Base-by-base conservation (phyloP, 2,113 vertebrate genomes). In the Paradoxurus hermaphroditus region DNA sequence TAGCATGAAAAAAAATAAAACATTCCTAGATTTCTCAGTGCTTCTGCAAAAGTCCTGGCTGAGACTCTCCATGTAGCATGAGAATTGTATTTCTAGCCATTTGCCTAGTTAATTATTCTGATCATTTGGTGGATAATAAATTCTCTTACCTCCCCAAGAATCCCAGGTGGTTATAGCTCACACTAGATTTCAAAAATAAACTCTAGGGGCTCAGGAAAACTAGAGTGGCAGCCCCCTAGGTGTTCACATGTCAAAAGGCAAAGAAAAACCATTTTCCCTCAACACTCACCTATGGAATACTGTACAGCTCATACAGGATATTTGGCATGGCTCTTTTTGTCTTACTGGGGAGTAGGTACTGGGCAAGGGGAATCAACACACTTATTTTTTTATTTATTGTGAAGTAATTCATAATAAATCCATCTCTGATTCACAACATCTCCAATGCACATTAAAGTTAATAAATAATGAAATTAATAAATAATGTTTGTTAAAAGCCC, bases 391-490 rank as follows among this genome's bases (percentile, higher is more conserved):
- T n/a, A n/a, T 75, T 4, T 68, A 77, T 5, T 25, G 12, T 73
- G 7, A 67, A 67, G 12, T 51, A 73, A 65, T 31, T 72, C 67
- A 90, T 59, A n/a, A 49, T 65, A 25, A 67, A 51, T 3, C 19
- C 19, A 36, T 82, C 2, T 75, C 34, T 86, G 44, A 79, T 29
- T 7, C 11, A 86, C 46, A 72, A 79, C 27, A 73, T 31, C 39
- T 63, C 15, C 4, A 82, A 29, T 53, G 10, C 3, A 39, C 34
- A 72, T 53, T 51, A 59, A 84, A 59, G 70, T 70, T 49, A 39
- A 72, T 62, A 13, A 82, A 3, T 12, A n/a, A 51, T 81, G 82
- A 56, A 86, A 81, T 79, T 86, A 94, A 81, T 41, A 85, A 23
- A 85, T 41, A 8, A 70, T 68, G 7, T 44, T 29, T 27, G 46